These are phyloP conservation scores for Drosophila parthenogenetica DNA, from an alignment of 2,888 invertebrate species.

Conservation along the genomic window DNA sequence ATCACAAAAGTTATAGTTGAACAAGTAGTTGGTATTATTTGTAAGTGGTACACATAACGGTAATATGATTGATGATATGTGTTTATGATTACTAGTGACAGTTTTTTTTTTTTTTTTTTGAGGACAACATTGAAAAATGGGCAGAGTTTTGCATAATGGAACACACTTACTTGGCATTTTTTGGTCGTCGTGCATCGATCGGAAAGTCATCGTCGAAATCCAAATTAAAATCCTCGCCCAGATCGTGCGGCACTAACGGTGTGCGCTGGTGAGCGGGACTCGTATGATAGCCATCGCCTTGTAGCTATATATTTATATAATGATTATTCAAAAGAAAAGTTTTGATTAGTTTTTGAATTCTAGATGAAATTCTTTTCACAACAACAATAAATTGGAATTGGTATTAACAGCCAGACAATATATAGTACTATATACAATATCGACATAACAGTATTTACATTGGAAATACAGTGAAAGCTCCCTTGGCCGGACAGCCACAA, in stretches of 20 bases:
- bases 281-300: slow-evolving; percentile 95
- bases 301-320: slow-evolving; percentile 87
- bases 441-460: too few relatives aligned
- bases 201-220: slow-evolving; percentile 85
- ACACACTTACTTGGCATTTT: slow-evolving; percentile 95
- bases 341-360: slow-evolving; percentile 5
- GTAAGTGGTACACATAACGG: not conserved
- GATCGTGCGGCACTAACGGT: slow-evolving; percentile 91
- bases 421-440: slow-evolving; percentile 13
- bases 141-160: slow-evolving; percentile 41
- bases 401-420: slow-evolving; percentile 40
- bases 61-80: too few relatives aligned
- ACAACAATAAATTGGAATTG: slow-evolving; percentile 83
- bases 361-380: too few relatives aligned
- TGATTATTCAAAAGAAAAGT: slow-evolving; percentile 1
- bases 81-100: too few relatives aligned
- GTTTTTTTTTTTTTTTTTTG: too few relatives aligned
- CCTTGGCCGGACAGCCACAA: too few relatives aligned
- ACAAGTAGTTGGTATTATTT: slow-evolving; percentile 8
- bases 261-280: slow-evolving; percentile 91
- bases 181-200: slow-evolving; percentile 87
- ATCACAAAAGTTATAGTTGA: slow-evolving; percentile 1
- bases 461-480: too few relatives aligned
- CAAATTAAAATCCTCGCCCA: slow-evolving; percentile 89
- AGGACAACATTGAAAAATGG: slow-evolving; percentile 30